phyloP scores from a whole-genome alignment of 2,888 invertebrate genomes.

The Keiferia lycopersicella region DNA sequence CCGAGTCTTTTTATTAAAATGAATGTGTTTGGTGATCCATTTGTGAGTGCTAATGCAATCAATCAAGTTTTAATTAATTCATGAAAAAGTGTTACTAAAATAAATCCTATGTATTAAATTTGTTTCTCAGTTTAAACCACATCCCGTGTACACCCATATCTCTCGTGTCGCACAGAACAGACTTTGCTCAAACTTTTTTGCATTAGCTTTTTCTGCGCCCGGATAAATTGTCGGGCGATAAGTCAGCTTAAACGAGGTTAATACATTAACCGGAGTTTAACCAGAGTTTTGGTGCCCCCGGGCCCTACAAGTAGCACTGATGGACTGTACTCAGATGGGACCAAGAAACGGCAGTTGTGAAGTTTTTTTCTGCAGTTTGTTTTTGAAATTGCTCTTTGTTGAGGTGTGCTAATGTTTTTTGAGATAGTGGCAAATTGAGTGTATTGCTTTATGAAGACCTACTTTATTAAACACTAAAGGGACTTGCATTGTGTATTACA shows the following conservation, averaged over 20 bases:
- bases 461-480: no score
- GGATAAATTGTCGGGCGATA: slow-evolving; percentile 74
- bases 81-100: no score
- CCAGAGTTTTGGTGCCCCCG: slow-evolving; percentile 50
- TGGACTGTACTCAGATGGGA: slow-evolving; percentile 34
- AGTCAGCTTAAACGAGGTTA: slow-evolving; percentile 71
- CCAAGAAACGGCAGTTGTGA: slow-evolving; percentile 44
- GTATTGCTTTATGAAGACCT: neutral
- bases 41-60: no score
- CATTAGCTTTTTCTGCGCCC: slow-evolving; percentile 55
- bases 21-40: no score
- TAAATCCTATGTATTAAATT: neutral
- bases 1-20: no score
- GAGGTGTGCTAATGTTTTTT: slow-evolving; percentile 20
- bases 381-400: slow-evolving; percentile 32
- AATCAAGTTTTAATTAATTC: no score
- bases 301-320: slow-evolving; percentile 39
- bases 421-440: neutral
- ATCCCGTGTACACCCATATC: slow-evolving; percentile 21
- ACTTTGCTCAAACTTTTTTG: slow-evolving; percentile 72
- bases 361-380: slow-evolving; percentile 18
- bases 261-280: slow-evolving; percentile 74
- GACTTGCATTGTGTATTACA: no score
- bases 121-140: neutral
- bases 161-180: slow-evolving; percentile 46